Evolutionary conservation across 2,797 vertebrate species (phyloP), one percentile per base, ranked within the genome.

Genomic region (Notolepis coatsorum): DNA sequence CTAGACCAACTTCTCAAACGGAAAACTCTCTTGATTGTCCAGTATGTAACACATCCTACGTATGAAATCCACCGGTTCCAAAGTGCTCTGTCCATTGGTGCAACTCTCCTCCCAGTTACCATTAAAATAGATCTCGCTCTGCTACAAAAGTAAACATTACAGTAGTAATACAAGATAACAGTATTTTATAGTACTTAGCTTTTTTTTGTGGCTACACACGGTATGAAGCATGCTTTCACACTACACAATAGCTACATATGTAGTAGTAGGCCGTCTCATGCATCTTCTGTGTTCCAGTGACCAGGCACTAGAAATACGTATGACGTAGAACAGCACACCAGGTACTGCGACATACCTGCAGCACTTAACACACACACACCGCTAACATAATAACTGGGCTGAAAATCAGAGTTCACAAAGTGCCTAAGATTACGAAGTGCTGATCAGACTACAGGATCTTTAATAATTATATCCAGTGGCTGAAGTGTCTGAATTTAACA

Each of bases 61-160:
- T 13, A 7, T 7, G 15, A 51, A 63, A 28, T 15, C 62, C 58
- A 61, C 15, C 54, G 20, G 27, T 38, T 45, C 53, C 46, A 30
- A 27, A 81, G 68, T 35, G 73, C 69, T 68, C 68, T 13, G 1
- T 21, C 54, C 42, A 54, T 66, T 70, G 81, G 74, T 81, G 81
- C 71, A 84, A 81, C 75, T 71, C 24, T 63, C 5, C 38, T 8
- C 84, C 61, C 77, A 35, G 17, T 51, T 38, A 5, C 65, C 64
- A 15, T 52, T 47, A 66, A 75, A 85, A 82, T 56, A 71, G 61
- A 80, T 59, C 63, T 78, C 41, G 31, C 53, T 80, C 74, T 79
- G 78, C 84, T 84, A 87, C 71, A 81, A 73, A 80, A 79, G 67
- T 75, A 82, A 84, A 84, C 75, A 41, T n/a, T n/a, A n/a, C n/a